Base-by-base conservation (phyloP, 1,140 invertebrate genomes). In the Cydia fagiglandana region DNA sequence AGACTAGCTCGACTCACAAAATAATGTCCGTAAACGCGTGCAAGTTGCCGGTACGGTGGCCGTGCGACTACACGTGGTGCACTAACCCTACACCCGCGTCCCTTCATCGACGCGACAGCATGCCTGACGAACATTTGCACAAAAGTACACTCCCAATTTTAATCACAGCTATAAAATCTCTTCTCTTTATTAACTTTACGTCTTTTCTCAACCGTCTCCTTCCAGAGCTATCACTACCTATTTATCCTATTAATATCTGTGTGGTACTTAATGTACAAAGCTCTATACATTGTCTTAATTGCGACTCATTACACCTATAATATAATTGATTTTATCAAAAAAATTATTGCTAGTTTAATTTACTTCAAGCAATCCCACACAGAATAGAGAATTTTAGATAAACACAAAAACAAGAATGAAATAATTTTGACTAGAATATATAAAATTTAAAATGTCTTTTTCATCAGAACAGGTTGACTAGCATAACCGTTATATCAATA, bases 241-340 rank as follows among this genome's bases (percentile, higher is more conserved):
- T 86, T 91, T 86, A 84, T 83, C 87, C 85, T 91, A 91, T 88
- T 84, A 86, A 87, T 81, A 90, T 86, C 86, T 91, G 86, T 89
- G 82, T 90, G 85, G 86, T 87, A 91, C 90, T 91, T 91, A 91
- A 83, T 83, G 83, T 93, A 93, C 87, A 86, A 93, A 93, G 91
- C 91, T 93, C 91, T 91, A 93, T 93, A 93, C 91, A 91, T 90
- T 91, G 85, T 89, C 88, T 90, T 91, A 91, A 84, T 88, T 86
- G 86, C 86, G 84, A 88, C 86, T 86, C 75, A 86, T 82, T 85
- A 86, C 64, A 83, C 82, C 50, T 86, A 91, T 89, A 90, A 90
- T 70, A 91, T 91, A 93, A 93, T 93, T 93, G 91, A 93, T 91
- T 93, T 91, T 86, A 91, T 91, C 84, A 91, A 89, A 88, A 88